Base-by-base conservation (phyloP, 1,140 invertebrate species). In the Papilio xuthus region DNA sequence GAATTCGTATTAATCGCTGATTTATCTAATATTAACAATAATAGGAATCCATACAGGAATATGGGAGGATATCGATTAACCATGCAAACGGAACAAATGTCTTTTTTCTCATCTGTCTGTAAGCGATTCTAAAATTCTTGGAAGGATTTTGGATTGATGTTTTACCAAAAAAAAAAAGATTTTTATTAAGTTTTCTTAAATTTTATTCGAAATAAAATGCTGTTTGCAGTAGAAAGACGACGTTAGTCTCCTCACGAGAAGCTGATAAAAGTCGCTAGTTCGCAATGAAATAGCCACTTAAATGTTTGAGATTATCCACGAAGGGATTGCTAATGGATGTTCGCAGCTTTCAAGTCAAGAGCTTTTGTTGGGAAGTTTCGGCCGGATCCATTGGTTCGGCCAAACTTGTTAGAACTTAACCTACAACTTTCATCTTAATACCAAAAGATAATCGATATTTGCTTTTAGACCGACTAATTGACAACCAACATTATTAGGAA, bases 311-410 rank as follows among this genome's bases (percentile, higher is more conserved):
- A 67, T 67, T 67, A 67, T 67, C 60, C 26, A 32, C 60, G 50
- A 67, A 67, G 60, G 26, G 60, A 67, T 67, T 67, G 60, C 60
- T 67, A 67, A 67, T 67, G 60, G 60, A 67, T 32, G 60, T 67
- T 67, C 26, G 26, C 12, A 67, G 26, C 60, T 67, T 67, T 67
- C 60, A 67, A 67, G 60, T 67, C 60, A 67, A 67, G 26, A 67
- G 26, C 56, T 60, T 28, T 28, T 67, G 26, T 67, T 67, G 60
- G 28, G 26, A 67, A 67, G 60, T 67, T 67, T 67, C 60, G 60
- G 13, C 26, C 26, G 60, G 60, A 67, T 67, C 60, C 26, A 32
- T 67, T 26, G 26, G 60, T 67, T 67, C 23, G 60, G 26, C 23
- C 23, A 67, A 67, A 67, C 23, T 28, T 67, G 60, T 28, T 67